Evolutionary conservation across 2,888 invertebrate species (phyloP), one percentile per base, ranked within the genome.

Genomic region (Cremastinae sp.): DNA sequence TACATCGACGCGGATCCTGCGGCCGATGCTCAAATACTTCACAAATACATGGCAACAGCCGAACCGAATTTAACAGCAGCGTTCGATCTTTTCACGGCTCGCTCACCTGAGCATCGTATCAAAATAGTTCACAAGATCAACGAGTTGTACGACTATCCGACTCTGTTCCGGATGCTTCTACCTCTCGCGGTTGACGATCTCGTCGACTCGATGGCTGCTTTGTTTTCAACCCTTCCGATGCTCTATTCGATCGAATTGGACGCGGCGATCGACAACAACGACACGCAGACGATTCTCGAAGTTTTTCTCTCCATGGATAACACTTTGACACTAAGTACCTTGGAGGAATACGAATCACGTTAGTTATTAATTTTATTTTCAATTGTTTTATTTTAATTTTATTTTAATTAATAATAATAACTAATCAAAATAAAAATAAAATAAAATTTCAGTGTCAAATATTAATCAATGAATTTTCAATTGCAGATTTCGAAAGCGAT

Each of bases 231-330:
- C 14, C 5, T 43, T 2, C 0, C 22, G 16, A 14, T 22, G 14
- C 5, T 59, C 9, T 59, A 45, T 43, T 12, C 59, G 45, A 45
- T 1, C 1, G 28, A 45, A 20, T 59, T 59, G 59, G 22, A 28
- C 43, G 12, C 41, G 0, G 45, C 59, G 0, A 14, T 59, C 28
- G 3, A 4, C 16, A 1, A 4, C 1, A 1, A 1, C 12, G 43
- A 59, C 5, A 22, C 22, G 14, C 9, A 59, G 3, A 10, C 59
- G 45, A 59, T 59, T 59, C 45, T 59, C 14, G 59, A 59, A 59
- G 14, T 45, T 45, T 45, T 59, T 2, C 28, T 59, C 12, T 45
- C 10, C 9, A n/a, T 45, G 10, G 10, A 14, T 1, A 14, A 9
- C 1, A 0, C 0, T 2, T 8, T 14, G 12, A 10, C 20, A 8